Base-by-base conservation (phyloP, 1,140 invertebrate species). In the Spodoptera litura region DNA sequence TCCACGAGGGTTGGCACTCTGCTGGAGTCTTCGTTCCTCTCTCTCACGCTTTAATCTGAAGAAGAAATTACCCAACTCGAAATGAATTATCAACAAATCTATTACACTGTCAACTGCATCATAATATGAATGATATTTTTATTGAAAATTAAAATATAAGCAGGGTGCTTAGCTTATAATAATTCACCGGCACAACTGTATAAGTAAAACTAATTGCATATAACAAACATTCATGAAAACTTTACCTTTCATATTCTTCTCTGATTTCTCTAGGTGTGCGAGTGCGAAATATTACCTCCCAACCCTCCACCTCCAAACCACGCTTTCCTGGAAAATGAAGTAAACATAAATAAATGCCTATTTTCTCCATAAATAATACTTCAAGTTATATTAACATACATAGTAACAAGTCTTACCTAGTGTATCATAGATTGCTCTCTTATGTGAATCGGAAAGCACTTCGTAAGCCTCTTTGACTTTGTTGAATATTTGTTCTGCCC, bases 381-480 rank as follows among this genome's bases (percentile, higher is more conserved):
- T 31, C 38, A 44, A 58, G 3, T 10, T 58, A 4, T 58, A 25
- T 8, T 20, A 13, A 4, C 1, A 56, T 15, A 44, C n/a, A 20
- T 20, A 20, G 58, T 49, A 51, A 76, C 12, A 68, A 73, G 5
- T n/a, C 80, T 87, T 92, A 83, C 95, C 95, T 59, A 95, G 86
- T 27, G 94, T 95, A 90, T 95, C 95, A 87, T 96, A 95, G 10
- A 95, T 95, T 20, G 94, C 94, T 68, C 95, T 90, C 86, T 95
- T 95, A 73, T 94, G 92, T 52, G 88, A 88, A 77, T 94, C 95
- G 3, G 95, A 95, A 3, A 96, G 86, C 4, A 98, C 97, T 96
- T 99, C 98, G 95, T 99, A 98, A 9, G 98, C 98, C 85, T 96
- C 97, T 90, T 99, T 99, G 0, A 97, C 97, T 92, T 98, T 98